Evolutionary conservation across 2,888 invertebrate species (phyloP), one percentile per base, ranked within the genome.

Genomic region (Eupithecia centaureata): DNA sequence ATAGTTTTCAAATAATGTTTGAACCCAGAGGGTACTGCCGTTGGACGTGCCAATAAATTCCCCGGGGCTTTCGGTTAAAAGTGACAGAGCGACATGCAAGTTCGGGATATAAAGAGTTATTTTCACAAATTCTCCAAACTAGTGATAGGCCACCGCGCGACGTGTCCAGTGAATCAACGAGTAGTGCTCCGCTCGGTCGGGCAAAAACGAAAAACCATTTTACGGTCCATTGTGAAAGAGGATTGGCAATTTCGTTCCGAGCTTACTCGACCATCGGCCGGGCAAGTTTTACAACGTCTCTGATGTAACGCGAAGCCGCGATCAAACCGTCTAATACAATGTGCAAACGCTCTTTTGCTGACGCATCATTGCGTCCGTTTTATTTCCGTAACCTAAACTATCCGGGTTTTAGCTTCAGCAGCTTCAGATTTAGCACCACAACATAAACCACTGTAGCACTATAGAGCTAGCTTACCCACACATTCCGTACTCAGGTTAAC

Each of bases 121-220:
- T 87, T 83, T 81, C 84, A 85, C 88, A 88, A 91, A 91, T 86
- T 90, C 82, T 76, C 82, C 78, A 79, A 81, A 87, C 86, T 84
- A 89, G 87, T 87, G 90, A 90, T 90, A 89, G 88, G 85, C 88
- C 88, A 83, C 85, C 82, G 81, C 77, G 88, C 86, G 89, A 91
- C 91, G 91, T 92, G 92, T 91, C 90, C 90, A 87, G 90, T 87
- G 90, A 91, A 88, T 89, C 91, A 92, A 91, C 90, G 90, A 91
- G 89, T 82, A 83, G 81, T 83, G 88, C 90, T 89, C 79, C 90
- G 91, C 88, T 89, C 86, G 90, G 88, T 86, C 90, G 89, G 87
- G 89, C 89, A 92, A 92, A 92, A 92, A 92, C 92, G 92, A 92
- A 88, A 92, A 91, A 91, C 92, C 92, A 93, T 92, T 93, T 92